Conservation (phyloP, 2,113 vertebrate genomes). For the Ceyx margarethae region DNA sequence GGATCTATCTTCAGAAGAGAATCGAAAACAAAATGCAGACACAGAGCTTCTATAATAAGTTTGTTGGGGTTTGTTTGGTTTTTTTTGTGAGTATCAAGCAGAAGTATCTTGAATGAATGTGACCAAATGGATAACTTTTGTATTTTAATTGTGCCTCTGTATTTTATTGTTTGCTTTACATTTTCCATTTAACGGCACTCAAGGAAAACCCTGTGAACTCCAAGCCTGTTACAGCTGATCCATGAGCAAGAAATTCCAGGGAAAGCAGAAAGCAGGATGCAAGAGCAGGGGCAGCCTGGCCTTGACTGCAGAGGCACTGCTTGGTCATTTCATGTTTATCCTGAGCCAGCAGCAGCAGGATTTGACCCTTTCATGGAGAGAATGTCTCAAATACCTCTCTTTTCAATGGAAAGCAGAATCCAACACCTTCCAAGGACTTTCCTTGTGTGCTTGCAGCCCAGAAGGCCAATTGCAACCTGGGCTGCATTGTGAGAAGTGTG, state of each 20-base stretch:
- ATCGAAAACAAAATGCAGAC: not conserved
- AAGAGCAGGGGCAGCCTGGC: not conserved
- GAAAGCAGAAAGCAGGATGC: not conserved
- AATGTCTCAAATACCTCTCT: not conserved
- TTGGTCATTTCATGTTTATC: not conserved
- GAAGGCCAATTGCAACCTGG: too few species aligned
- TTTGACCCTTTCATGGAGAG: not conserved
- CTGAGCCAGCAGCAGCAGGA: not conserved
- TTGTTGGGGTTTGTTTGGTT: too few species aligned
- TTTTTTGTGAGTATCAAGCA: not conserved
- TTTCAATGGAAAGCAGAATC: not conserved
- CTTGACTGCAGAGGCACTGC: not conserved
- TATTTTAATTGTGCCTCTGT: not conserved
- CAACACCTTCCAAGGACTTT: not conserved
- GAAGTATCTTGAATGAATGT: not conserved
- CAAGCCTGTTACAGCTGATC: not conserved
- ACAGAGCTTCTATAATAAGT: not conserved
- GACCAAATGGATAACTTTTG: not conserved
- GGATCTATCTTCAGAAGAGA: not conserved
- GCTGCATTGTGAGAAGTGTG: too few species aligned
- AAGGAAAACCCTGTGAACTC: not conserved
- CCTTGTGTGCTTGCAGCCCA: too few species aligned
- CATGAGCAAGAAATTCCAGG: not conserved
- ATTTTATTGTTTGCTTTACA: not conserved
- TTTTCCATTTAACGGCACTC: not conserved